Evolutionary conservation across 2,888 invertebrate species (phyloP), one percentile per base, ranked within the genome.

Genomic region (Nomada ferruginata): DNA sequence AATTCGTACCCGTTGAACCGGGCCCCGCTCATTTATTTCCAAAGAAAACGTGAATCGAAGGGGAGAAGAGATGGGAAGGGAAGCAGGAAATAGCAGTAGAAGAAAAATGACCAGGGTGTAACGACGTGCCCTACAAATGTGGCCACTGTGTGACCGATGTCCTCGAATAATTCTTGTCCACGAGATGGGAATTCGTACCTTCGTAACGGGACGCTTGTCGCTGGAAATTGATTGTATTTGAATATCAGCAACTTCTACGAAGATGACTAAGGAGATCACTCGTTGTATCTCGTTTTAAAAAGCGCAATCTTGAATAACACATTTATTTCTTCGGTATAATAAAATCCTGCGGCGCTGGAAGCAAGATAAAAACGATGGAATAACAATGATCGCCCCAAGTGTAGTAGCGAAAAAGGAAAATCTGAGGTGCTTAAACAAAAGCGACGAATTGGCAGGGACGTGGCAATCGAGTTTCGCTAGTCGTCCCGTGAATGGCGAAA

Each of bases 71-170:
- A 36, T 7, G 57, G 61, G 15, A 29, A n/a, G 36, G 53, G 53
- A 74, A n/a, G 55, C 60, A 76, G 79, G 80, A 50, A 79, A 82
- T 65, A 47, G 76, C 71, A 61, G 64, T 53, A 63, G 84, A 86
- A 86, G 87, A 88, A 88, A 84, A 87, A 87, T 88, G 84, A 84
- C 63, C 71, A 29, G 69, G 29, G 23, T 42, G 72, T 66, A 76
- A 84, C 86, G 75, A 80, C 66, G 42, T 74, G 63, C 71, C 82
- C 79, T 76, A 78, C 82, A 63, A 86, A 78, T 79, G 76, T 79
- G 77, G 72, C 81, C 77, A 55, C 36, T 57, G 70, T 70, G 79
- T 78, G 82, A 78, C 79, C 72, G 79, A 86, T 86, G 76, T 82
- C 69, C 75, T 23, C 70, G 79, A 74, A 84, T 70, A 73, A 86